A percentile compares a stretch with the other conserved stretches of the same genome.
Conservation (phyloP, 2,888 invertebrate species). For the Phalangium opilio region DNA sequence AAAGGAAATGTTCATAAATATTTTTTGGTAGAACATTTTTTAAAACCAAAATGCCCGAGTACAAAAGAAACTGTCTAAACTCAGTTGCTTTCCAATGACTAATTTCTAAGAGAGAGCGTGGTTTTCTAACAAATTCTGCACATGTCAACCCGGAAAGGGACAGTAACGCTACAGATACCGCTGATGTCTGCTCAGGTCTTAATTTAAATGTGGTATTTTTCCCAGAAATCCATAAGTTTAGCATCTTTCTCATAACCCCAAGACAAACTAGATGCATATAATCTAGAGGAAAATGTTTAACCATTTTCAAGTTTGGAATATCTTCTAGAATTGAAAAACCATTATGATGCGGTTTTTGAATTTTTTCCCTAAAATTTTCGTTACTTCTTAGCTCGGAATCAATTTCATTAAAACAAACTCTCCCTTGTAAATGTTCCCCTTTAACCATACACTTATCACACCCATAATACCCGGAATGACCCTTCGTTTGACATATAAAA, state of each 20-base stretch:
- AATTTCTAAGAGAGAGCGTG: constrained; percentile 20
- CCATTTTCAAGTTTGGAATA: constrained; percentile 10
- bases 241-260: constrained; percentile 24
- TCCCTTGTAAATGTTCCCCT: too few species aligned
- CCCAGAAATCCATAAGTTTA: constrained; percentile 23
- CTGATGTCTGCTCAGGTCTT: too few species aligned
- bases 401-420: too few species aligned
- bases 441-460: too few species aligned
- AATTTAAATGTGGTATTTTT: neutral
- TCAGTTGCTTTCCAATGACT: constrained; percentile 25
- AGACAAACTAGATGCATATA: constrained; percentile 26
- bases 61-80: constrained; percentile 21
- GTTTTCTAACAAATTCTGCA: constrained; percentile 23
- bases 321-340: constrained; percentile 17
- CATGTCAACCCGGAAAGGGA: neutral
- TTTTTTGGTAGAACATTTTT: constrained; percentile 12
- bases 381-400: constrained; percentile 10
- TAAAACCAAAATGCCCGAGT: constrained; percentile 22
- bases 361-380: constrained; percentile 12
- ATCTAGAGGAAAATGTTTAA: constrained; percentile 23
- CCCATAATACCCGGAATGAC: too few species aligned
- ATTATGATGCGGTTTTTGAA: constrained; percentile 19
- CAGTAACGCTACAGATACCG: too few species aligned
- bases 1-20: constrained; percentile 20
- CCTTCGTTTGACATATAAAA: too few species aligned